phyloP scores from a whole-genome alignment of 2,797 vertebrate genomes.

The Acanthurus lineatus region DNA sequence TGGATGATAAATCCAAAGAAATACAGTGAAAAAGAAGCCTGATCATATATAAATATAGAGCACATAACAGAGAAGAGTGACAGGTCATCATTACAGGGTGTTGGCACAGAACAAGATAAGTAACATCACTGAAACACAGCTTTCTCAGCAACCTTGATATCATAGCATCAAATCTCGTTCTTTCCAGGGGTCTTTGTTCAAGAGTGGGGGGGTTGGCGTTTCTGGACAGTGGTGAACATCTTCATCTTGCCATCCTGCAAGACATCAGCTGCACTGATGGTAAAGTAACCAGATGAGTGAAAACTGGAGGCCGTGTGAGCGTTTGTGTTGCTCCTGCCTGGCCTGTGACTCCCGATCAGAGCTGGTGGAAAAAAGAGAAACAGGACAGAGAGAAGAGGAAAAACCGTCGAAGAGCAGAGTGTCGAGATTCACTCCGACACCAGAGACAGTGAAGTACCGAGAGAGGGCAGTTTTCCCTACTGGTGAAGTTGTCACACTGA shows the following conservation, averaged over 20 bases:
- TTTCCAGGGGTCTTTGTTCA: conserved; percentile 31
- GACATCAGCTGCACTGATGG: conserved; percentile 17
- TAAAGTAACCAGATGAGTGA: conserved; percentile 32
- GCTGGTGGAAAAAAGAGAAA: conserved; percentile 12
- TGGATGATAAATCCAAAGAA: conserved; percentile 85
- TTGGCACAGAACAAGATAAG: conserved; percentile 76
- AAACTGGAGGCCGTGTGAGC: not conserved
- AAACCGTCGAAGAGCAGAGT: conserved; percentile 22
- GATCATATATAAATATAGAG: conserved; percentile 83
- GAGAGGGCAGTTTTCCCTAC: conserved; percentile 54
- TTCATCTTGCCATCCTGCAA: conserved; percentile 25
- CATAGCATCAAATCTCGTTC: conserved; percentile 46
- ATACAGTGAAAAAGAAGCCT: conserved; percentile 84
- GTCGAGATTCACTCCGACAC: conserved; percentile 30
- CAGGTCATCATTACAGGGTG: conserved; percentile 77
- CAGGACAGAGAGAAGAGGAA: conserved; percentile 6
- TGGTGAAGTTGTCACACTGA: conserved; percentile 58
- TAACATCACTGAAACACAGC: conserved; percentile 71
- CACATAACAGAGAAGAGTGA: conserved; percentile 85
- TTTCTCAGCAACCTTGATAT: conserved; percentile 56
- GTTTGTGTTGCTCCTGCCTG: conserved; percentile 19
- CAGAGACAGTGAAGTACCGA: conserved; percentile 38
- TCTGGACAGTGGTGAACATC: not conserved
- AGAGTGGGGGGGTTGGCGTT: not conserved
- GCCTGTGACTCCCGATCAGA: conserved; percentile 40